phyloP scores from a whole-genome alignment of 2,888 invertebrate species.

The Pandemis heparana region DNA sequence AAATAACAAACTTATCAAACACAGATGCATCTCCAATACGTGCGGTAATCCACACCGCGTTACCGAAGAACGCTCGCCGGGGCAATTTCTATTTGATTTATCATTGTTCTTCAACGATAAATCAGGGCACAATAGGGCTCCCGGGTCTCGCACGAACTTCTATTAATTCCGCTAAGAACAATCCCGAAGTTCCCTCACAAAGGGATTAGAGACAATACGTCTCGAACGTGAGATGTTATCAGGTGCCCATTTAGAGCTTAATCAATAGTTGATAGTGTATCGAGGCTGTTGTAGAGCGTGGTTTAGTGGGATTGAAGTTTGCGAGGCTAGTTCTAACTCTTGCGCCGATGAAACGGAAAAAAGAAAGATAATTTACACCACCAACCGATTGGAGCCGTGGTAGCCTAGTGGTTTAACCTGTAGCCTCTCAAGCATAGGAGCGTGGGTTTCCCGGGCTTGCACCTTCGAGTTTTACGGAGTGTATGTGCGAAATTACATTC shows the following conservation, averaged over 20 bases:
- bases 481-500: too few relatives aligned
- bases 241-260: constrained; percentile 50
- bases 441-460: too few relatives aligned
- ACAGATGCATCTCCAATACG: constrained; percentile 37
- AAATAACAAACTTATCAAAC: constrained; percentile 20
- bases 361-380: too few relatives aligned
- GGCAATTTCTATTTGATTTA: constrained; percentile 84
- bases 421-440: too few relatives aligned
- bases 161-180: constrained; percentile 84
- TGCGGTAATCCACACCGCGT: constrained; percentile 45
- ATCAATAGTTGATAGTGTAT: constrained; percentile 43
- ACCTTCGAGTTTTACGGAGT: too few relatives aligned
- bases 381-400: too few relatives aligned
- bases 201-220: constrained; percentile 79
- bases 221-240: constrained; percentile 76
- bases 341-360: too few relatives aligned
- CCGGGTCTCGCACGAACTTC: constrained; percentile 73
- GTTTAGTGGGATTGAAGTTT: constrained; percentile 15
- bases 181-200: constrained; percentile 76
- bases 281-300: constrained; percentile 27
- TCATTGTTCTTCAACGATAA: constrained; percentile 84
- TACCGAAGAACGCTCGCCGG: constrained; percentile 64
- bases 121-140: constrained; percentile 81
- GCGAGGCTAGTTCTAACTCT: neutral
- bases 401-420: too few relatives aligned